Evolutionary conservation across 2,113 vertebrate species (phyloP), one percentile per base, ranked within the genome.

Genomic region (Heterochromis multidens): DNA sequence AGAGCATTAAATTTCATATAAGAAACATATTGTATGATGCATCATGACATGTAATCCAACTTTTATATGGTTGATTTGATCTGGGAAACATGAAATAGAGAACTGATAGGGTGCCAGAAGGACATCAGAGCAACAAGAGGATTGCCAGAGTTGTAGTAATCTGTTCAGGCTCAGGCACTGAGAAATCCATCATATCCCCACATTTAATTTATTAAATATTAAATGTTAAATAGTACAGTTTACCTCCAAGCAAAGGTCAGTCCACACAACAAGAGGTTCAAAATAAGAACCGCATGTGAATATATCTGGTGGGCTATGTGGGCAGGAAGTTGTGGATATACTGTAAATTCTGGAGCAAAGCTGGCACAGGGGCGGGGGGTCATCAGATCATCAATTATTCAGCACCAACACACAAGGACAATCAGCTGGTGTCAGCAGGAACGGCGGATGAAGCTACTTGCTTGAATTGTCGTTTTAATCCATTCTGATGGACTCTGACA

Each of bases 331-430:
- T 23, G 85, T 57, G 89, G 88, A 80, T 88, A 29, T 79, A 43
- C 87, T 86, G 81, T 80, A 83, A 82, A 87, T 59, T 76, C 79
- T 70, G 77, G 62, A 52, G 29, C 57, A 81, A 85, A 80, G 60
- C 80, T 83, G 84, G 72, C 63, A 40, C 56, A 29, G 46, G n/a
- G 74, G 14, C 33, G n/a, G n/a, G 77, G 59, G 79, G 49, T 72
- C 56, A 79, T 88, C 82, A 63, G 61, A 89, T 84, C 87, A 95
- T 94, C 80, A 90, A 95, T 95, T 92, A 94, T 95, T 95, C 88
- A 95, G 89, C 83, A 65, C 86, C 85, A 92, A 33, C 91, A 87
- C 59, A 79, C 85, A 85, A 23, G 80, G 72, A 92, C 91, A 93
- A 93, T 89, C 72, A 52, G 46, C 67, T 65, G 40, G 40, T 79